phyloP scores from a whole-genome alignment of 2,113 vertebrate genomes.

The Xiphorhynchus elegans region DNA sequence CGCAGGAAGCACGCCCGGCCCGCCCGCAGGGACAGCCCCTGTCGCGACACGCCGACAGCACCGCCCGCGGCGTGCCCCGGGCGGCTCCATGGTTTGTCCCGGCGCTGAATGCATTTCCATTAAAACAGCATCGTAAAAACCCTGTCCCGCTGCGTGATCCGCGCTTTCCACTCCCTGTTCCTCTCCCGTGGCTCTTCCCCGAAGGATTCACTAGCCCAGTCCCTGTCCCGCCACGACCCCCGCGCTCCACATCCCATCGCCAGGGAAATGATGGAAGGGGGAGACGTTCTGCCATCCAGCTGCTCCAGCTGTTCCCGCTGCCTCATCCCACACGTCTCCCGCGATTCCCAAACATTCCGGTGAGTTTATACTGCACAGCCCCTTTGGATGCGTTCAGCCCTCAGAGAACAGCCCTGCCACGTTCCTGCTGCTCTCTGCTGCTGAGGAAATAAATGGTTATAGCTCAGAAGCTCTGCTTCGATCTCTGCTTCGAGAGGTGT shows the following conservation, averaged over 20 bases:
- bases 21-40: neutral
- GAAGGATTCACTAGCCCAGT: neutral
- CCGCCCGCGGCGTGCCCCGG: neutral
- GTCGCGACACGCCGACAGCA: neutral
- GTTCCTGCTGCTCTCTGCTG: neutral
- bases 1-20: too few species aligned
- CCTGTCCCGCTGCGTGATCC: accelerated
- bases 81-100: neutral
- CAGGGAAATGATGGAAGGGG: accelerated
- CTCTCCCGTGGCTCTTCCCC: neutral
- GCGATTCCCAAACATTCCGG: accelerated
- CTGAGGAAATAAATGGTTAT: neutral
- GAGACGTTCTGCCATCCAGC: neutral
- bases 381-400: accelerated
- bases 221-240: neutral
- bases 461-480: neutral
- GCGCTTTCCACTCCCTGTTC: accelerated
- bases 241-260: neutral
- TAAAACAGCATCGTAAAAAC: neutral
- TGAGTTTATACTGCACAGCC: accelerated
- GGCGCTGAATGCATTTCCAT: neutral
- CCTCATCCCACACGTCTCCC: neutral
- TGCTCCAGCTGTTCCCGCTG: neutral
- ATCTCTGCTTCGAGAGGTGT: neutral
- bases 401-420: neutral